Conservation (phyloP, 2,888 invertebrate species). For the Cheilosia vernalis region DNA sequence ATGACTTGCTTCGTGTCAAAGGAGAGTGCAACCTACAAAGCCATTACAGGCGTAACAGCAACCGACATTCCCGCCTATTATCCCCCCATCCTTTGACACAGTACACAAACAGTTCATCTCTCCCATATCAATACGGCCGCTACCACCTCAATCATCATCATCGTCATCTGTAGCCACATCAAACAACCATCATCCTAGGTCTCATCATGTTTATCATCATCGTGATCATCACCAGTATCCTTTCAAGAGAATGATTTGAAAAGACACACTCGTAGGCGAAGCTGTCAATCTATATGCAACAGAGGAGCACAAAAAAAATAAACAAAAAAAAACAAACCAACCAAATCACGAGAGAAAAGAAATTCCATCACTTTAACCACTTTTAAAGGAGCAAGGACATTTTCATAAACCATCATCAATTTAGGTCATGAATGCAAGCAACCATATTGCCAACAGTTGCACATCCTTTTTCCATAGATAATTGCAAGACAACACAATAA, state of each 20-base stretch:
- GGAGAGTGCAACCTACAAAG: not conserved
- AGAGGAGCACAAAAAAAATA: not conserved
- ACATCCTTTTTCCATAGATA: conserved; percentile 47
- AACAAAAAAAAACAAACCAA: not conserved
- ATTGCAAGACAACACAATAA: conserved; percentile 59
- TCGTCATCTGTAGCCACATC: conserved; percentile 31
- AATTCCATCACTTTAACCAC: conserved; percentile 17
- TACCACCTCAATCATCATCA: not conserved
- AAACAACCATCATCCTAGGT: conserved; percentile 24
- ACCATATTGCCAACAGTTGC: conserved; percentile 31
- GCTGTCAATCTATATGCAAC: conserved; percentile 33
- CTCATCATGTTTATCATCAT: conserved; percentile 15
- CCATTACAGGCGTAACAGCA: not conserved
- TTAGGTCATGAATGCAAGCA: conserved; percentile 70
- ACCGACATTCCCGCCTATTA: not conserved
- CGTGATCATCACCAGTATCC: conserved; percentile 29
- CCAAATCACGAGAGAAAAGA: not conserved
- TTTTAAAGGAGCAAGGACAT: conserved; percentile 58
- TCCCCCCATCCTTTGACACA: conserved; percentile 2
- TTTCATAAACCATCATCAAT: conserved; percentile 63
- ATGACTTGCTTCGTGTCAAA: too few species aligned
- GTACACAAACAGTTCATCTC: conserved; percentile 7
- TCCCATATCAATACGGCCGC: conserved; percentile 4
- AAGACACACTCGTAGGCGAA: conserved; percentile 44
- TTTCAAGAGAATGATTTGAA: conserved; percentile 52